Evolutionary conservation across 2,113 vertebrate genomes (phyloP).

Genomic region (Holacanthus passer): DNA sequence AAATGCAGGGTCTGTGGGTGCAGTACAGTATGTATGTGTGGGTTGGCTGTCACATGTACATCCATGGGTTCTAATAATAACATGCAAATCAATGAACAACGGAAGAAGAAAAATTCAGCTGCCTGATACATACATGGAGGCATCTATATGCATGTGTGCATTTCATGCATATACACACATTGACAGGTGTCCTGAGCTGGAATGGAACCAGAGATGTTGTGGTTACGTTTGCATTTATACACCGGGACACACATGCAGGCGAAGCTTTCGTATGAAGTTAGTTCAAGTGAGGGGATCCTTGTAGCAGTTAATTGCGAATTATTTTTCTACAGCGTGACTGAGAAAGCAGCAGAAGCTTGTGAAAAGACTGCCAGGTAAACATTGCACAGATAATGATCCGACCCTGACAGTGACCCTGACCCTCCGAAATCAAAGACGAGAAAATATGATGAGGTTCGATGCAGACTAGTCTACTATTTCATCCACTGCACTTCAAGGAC

Average conservation of each 20-base stretch:
- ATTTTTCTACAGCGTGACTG: neutral
- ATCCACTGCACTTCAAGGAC: neutral
- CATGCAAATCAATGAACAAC: conserved; percentile 1
- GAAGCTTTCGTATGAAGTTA: neutral
- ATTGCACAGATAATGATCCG: neutral
- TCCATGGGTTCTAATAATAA: conserved; percentile 16
- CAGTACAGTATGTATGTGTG: neutral
- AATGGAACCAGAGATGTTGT: neutral
- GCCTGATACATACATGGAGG: neutral
- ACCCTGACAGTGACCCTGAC: too few relatives aligned
- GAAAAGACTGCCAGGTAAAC: neutral
- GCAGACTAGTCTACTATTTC: neutral
- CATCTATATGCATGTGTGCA: conserved; percentile 17
- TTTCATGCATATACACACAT: conserved; percentile 9
- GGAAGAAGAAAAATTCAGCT: conserved; percentile 2
- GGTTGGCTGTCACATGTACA: conserved; percentile 8
- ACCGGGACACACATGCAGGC: neutral
- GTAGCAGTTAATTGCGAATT: neutral
- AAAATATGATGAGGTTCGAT: neutral
- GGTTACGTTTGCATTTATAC: neutral
- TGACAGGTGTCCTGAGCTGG: neutral
- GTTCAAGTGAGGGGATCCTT: neutral
- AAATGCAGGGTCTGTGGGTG: neutral
- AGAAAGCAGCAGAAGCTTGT: neutral
- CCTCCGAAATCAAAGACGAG: neutral